phyloP scores from a whole-genome alignment of 2,113 vertebrate species.

The Regulus satrapa region DNA sequence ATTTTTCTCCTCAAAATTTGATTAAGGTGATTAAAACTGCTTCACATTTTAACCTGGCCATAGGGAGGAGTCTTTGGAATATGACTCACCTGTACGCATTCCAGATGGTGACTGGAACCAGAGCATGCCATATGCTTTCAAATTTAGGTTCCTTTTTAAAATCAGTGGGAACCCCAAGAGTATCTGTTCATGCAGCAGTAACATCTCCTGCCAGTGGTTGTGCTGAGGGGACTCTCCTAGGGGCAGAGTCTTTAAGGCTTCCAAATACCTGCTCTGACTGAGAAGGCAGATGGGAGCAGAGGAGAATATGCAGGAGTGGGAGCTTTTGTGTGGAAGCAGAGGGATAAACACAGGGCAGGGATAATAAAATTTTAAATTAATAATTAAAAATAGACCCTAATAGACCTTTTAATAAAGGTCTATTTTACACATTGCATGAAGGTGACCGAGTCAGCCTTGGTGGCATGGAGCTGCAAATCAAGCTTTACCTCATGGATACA shows the following conservation, averaged over 20 bases:
- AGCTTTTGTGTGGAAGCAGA: not conserved
- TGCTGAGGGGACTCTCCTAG: not conserved
- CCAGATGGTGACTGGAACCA: not conserved
- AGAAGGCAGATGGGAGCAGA: not conserved
- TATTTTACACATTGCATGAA: not conserved
- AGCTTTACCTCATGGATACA: not conserved
- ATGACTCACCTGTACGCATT: not conserved
- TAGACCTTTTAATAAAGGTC: not conserved
- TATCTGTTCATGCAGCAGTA: not conserved
- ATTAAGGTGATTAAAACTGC: not conserved
- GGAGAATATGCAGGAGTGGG: not conserved
- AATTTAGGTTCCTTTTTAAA: not conserved
- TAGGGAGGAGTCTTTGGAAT: not conserved
- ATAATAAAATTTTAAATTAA: accelerated
- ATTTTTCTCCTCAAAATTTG: not conserved
- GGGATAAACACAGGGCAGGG: not conserved
- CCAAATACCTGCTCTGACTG: not conserved
- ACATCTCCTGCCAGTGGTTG: not conserved
- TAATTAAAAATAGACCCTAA: too few relatives aligned
- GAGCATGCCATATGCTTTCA: not conserved
- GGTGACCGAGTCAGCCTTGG: not conserved
- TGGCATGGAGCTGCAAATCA: not conserved
- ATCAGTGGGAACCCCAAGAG: not conserved
- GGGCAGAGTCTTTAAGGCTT: not conserved
- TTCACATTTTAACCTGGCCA: not conserved